Evolutionary conservation across 2,113 vertebrate genomes (phyloP), one percentile per base, ranked within the genome.

Genomic region (Psettodes erumei): DNA sequence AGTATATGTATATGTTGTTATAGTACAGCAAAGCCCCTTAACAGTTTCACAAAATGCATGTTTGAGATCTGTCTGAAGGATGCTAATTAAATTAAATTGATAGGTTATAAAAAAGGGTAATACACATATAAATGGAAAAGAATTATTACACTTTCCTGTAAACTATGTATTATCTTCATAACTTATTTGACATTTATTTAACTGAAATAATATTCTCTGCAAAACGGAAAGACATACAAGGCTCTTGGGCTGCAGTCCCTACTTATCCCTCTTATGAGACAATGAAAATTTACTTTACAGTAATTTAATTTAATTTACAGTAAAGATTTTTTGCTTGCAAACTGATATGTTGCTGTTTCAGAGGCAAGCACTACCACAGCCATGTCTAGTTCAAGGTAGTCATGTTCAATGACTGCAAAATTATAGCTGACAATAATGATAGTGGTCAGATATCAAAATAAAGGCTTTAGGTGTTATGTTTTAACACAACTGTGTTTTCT

Each of bases 41-140:
- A 15, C 50, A 59, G 56, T 50, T 70, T 61, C 28, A 63, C 12
- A 77, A 21, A 69, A 43, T n/a, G 18, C 27, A 42, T 25, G n/a
- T 53, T 73, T 70, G 8, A 71, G 38, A 40, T 32, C 11, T 25
- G 12, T 47, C 15, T 35, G 35, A 27, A 30, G 70, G 28, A 21
- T 50, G 60, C 2, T 10, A 13, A 67, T 68, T 33, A 58, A n/a
- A 51, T 76, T 45, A 43, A 63, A 79, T 64, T 9, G 2, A 19
- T 42, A 2, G 2, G 25, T 61, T 53, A 27, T 58, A n/a, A 75
- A 11, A 55, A 40, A 21, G 8, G 25, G 33, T 37, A 54, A 23
- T 9, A 66, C 3, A 11, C 6, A 53, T 43, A 69, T 11, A 9
- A 8, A 35, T 15, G 37, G 5, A 38, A n/a, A 3, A 25, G 5